Conservation (phyloP, 2,888 invertebrate genomes). For the Punctoribates punctum region DNA sequence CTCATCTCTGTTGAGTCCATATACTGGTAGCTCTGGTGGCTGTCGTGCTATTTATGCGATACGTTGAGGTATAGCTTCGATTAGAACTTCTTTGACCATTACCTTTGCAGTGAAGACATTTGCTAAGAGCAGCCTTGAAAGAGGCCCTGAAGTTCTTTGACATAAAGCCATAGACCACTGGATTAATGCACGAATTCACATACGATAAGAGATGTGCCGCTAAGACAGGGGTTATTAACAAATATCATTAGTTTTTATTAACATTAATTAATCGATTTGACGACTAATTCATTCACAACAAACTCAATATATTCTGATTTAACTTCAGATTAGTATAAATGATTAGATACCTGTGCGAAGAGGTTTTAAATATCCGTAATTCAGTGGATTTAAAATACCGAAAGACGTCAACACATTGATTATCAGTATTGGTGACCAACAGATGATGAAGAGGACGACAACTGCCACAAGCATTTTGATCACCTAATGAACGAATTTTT, state of each 20-base stretch:
- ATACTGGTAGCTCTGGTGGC: conserved; percentile 35
- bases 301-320: not conserved
- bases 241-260: not conserved
- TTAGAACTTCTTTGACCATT: conserved; percentile 28
- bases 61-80: conserved; percentile 38
- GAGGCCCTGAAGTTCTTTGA: conserved; percentile 64
- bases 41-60: conserved; percentile 38
- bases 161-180: conserved; percentile 70
- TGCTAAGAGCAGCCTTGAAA: conserved; percentile 49
- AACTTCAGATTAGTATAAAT: not conserved
- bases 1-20: conserved; percentile 31
- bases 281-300: not conserved
- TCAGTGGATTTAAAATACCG: conserved; percentile 57
- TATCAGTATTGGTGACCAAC: conserved; percentile 66
- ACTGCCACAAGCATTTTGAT: conserved; percentile 69
- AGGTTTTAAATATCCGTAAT: conserved; percentile 60
- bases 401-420: conserved; percentile 66
- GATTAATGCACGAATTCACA: conserved; percentile 69
- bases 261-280: not conserved
- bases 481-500: conserved; percentile 58
- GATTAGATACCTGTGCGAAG: conserved; percentile 56
- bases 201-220: conserved; percentile 66
- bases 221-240: not conserved
- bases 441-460: conserved; percentile 64
- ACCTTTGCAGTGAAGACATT: conserved; percentile 38